Conservation (phyloP, 1,140 invertebrate genomes). For the Conus betulinus region DNA sequence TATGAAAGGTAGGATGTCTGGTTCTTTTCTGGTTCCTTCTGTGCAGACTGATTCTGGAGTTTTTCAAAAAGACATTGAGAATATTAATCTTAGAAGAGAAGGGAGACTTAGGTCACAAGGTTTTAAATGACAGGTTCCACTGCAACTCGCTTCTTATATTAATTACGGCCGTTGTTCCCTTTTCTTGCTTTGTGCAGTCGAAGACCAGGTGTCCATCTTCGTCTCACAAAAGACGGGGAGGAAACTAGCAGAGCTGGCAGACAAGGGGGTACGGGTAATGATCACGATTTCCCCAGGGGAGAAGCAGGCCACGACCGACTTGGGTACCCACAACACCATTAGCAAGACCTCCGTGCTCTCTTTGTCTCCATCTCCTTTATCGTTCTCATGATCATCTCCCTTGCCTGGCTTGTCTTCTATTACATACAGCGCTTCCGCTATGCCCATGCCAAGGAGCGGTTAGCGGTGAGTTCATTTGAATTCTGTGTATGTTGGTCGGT, state of each 20-base stretch:
- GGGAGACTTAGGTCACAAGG: too few species aligned
- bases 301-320: background rate
- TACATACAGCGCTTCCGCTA: conserved; percentile 95
- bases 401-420: conserved; percentile 96
- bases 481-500: background rate
- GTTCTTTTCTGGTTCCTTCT: too few species aligned
- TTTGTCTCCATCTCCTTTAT: conserved; percentile 97
- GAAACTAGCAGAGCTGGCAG: conserved; percentile 82
- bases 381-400: conserved; percentile 93
- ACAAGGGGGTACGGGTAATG: conserved; percentile 82
- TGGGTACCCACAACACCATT: conserved; percentile 53
- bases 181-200: conserved; percentile 55
- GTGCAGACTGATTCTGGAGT: too few species aligned
- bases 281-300: conserved; percentile 82
- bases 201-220: conserved; percentile 86
- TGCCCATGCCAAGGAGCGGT: conserved; percentile 89
- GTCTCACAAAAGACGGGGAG: conserved; percentile 86
- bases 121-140: too few species aligned
- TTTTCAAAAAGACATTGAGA: too few species aligned
- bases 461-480: conserved; percentile 81
- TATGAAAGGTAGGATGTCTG: too few species aligned
- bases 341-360: conserved; percentile 84
- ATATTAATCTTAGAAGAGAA: too few species aligned
- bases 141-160: background rate
- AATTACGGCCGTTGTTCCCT: background rate